Base-by-base conservation (phyloP, 2,797 vertebrate genomes). In the Sebastes vulpes region DNA sequence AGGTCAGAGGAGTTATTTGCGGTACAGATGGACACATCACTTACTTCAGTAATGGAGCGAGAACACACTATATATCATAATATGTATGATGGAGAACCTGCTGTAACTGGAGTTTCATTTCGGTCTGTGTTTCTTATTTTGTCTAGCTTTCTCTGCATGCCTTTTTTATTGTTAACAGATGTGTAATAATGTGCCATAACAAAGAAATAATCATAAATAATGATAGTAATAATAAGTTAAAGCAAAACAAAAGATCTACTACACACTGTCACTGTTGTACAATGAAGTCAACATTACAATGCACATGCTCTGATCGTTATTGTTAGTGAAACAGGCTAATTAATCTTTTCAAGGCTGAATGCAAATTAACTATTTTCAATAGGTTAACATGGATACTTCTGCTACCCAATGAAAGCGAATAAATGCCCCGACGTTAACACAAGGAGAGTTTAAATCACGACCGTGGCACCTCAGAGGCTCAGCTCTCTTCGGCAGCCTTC, bases 261-360 rank as follows among this genome's bases (percentile, higher is more conserved):
- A 3, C 25, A 9, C 26, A 54, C 31, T 23, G 35, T 42, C 11
- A 3, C 18, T 38, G 32, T 35, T 23, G 16, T 23, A 16, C 31
- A 59, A 32, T 52, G 9, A 61, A 75, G 28, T 77, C 21, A 9
- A 69, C 68, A 56, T 74, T 63, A 52, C 83, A 50, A 58, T 71
- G 77, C 63, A 70, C 57, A 42, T 50, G 63, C 82, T 79, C 59
- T 48, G 65, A 86, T 89, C 54, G 12, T 87, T 90, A 90, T 63
- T 69, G 80, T 87, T 74, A 67, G 72, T 64, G 26, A 61, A 90
- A 86, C 59, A 6, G 75, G 75, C 77, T 89, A 77, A 92, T 92
- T 92, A 93, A 94, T 92, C 90, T 92, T 95, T 93, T 88, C 78
- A 88, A 78, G 57, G 70, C 72, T 73, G 50, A 82, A 91, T 86